A percentile compares a stretch with the other conserved stretches of the same genome.
These are phyloP conservation scores for Anticlea derivata DNA, from an alignment of 2,888 invertebrate species.

Conservation along the genomic window DNA sequence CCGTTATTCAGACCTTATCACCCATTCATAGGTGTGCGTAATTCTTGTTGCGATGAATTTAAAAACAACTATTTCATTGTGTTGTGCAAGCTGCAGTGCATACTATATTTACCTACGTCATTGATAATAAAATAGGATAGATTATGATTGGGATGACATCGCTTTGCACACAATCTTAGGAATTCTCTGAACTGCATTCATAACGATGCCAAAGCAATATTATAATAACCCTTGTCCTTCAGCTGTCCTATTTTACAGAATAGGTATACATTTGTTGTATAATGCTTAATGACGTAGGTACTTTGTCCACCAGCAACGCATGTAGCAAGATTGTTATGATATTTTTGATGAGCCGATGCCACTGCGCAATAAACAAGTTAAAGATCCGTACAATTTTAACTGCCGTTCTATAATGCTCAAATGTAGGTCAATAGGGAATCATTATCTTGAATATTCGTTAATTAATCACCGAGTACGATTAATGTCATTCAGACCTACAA, in stretches of 20 bases:
- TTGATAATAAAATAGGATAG: constrained; percentile 41
- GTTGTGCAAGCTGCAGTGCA: constrained; percentile 39
- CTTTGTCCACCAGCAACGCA: background rate
- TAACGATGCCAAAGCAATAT: constrained; percentile 22
- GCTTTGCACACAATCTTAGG: constrained; percentile 45
- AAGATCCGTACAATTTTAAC: constrained; percentile 27
- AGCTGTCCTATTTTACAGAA: too few species aligned
- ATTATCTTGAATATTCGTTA: constrained; percentile 25
- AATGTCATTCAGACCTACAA: background rate
- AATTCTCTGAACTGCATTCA: constrained; percentile 46
- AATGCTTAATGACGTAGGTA: constrained; percentile 7
- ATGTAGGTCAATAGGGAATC: constrained; percentile 33
- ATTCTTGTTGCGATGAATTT: constrained; percentile 38
- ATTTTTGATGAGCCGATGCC: constrained; percentile 49
- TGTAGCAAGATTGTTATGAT: constrained; percentile 39
- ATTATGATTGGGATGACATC: constrained; percentile 45
- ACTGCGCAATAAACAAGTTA: constrained; percentile 51
- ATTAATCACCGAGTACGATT: constrained; percentile 18
- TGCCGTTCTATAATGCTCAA: constrained; percentile 25
- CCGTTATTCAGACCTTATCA: constrained; percentile 54
- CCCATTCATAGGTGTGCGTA: constrained; percentile 42
- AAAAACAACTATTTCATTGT: constrained; percentile 49
- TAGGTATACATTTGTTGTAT: constrained; percentile 5
- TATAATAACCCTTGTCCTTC: constrained; percentile 28
- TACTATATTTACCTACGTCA: constrained; percentile 32